A percentile compares a stretch with the other conserved stretches of the same genome.
phyloP scores from a whole-genome alignment of 1,140 invertebrate genomes.

The Cecropterus lyciades region DNA sequence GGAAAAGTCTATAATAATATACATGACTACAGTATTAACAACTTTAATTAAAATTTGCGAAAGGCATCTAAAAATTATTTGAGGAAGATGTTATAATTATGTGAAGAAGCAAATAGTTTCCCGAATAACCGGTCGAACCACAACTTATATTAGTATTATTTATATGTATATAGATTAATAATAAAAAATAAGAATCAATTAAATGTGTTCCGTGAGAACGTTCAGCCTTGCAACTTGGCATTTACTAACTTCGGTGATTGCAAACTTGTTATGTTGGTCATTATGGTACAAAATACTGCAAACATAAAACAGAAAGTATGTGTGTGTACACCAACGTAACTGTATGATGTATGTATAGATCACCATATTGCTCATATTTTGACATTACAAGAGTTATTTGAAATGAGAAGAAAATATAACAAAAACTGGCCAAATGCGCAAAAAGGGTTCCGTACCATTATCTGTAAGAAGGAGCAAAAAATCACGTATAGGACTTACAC shows the following conservation, averaged over 20 bases:
- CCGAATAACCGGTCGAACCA: not conserved
- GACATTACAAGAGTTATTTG: too few species aligned
- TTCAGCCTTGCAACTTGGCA: conserved; percentile 21
- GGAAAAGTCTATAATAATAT: too few species aligned
- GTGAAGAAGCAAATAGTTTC: not conserved
- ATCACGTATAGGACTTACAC: too few species aligned
- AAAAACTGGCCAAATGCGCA: too few species aligned
- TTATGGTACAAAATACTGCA: not conserved
- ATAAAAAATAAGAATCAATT: conserved; percentile 16
- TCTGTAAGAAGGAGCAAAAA: too few species aligned
- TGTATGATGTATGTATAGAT: too few species aligned
- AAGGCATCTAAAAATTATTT: too few species aligned
- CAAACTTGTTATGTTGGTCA: conserved; percentile 21
- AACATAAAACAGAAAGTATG: not conserved
- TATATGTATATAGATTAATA: conserved; percentile 2
- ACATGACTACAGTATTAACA: too few species aligned
- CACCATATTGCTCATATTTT: too few species aligned
- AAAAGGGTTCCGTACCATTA: too few species aligned
- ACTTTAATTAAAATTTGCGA: too few species aligned
- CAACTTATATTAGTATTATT: not conserved
- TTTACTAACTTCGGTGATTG: conserved; percentile 19
- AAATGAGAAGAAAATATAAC: too few species aligned
- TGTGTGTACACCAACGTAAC: not conserved
- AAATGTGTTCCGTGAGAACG: conserved; percentile 24
- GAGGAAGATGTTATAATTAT: not conserved